These are phyloP conservation scores for Eulemur rubriventer DNA, from an alignment of 2,797 vertebrate species.

Conservation along the genomic window DNA sequence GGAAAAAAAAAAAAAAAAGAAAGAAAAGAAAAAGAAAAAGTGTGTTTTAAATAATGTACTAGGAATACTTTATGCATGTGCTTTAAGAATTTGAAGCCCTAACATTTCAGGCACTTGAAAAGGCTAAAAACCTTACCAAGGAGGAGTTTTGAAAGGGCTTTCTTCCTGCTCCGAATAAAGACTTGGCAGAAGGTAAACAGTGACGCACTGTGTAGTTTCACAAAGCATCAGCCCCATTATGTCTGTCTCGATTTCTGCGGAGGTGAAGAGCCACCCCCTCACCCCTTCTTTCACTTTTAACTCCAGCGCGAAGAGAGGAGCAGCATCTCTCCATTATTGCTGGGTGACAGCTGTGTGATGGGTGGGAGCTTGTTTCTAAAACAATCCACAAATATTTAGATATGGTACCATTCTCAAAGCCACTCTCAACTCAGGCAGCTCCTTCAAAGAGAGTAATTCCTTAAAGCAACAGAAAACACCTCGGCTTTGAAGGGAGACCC, in stretches of 20 bases:
- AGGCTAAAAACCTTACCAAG: not conserved
- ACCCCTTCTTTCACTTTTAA: not conserved
- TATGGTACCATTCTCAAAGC: not conserved
- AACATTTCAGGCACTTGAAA: not conserved
- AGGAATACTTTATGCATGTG: not conserved
- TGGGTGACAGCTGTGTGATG: conserved; percentile 47
- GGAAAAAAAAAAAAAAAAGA: not conserved
- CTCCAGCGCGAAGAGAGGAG: not conserved
- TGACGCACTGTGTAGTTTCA: not conserved
- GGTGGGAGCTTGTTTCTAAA: conserved; percentile 56
- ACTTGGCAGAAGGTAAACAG: not conserved
- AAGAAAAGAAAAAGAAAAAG: not conserved
- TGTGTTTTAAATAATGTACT: conserved; percentile 33
- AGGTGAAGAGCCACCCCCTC: not conserved
- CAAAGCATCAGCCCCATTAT: not conserved
- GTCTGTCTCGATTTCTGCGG: not conserved
- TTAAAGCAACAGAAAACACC: not conserved
- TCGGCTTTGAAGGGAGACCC: not conserved
- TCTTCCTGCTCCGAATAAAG: not conserved
- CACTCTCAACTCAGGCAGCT: not conserved
- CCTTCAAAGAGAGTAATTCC: not conserved
- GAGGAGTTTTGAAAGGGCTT: not conserved
- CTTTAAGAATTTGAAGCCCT: not conserved
- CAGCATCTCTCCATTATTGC: not conserved
- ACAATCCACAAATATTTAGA: conserved; percentile 70